Evolutionary conservation across 2,113 vertebrate genomes (phyloP).

Genomic region (Saiga tatarica): DNA sequence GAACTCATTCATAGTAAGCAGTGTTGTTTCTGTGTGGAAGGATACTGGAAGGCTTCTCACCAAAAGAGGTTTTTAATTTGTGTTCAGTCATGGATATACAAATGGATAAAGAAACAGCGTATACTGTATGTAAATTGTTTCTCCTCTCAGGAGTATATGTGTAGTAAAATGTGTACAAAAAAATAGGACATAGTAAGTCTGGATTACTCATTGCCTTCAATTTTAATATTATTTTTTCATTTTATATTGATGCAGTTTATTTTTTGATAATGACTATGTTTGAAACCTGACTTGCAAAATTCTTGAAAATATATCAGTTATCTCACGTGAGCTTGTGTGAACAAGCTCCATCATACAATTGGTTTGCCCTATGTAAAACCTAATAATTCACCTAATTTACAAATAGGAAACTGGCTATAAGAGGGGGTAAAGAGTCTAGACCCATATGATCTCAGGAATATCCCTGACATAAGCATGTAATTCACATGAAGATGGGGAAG

Average conservation of each 20-base stretch:
- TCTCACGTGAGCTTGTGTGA: neutral
- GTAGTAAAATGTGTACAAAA: neutral
- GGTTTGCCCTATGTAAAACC: neutral
- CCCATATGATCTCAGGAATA: neutral
- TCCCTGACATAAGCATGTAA: no score
- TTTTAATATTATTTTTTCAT: neutral
- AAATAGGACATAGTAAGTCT: neutral
- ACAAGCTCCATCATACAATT: no score
- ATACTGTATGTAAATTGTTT: neutral
- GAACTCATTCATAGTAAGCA: neutral
- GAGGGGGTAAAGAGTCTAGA: neutral
- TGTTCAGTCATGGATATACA: neutral
- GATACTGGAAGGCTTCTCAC: neutral
- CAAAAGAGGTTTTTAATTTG: neutral
- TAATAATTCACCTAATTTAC: neutral
- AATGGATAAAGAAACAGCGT: neutral
- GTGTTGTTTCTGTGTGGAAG: neutral
- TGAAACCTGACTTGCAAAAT: neutral
- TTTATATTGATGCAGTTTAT: neutral
- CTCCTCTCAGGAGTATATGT: neutral
- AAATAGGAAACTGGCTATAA: neutral
- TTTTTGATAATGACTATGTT: neutral
- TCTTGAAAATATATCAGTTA: neutral
- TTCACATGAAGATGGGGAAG: neutral
- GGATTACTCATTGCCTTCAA: neutral